Percentiles rank a stretch among this genome's conserved stretches.
Conservation (phyloP, 2,113 vertebrate genomes). For the Tichodroma muraria region DNA sequence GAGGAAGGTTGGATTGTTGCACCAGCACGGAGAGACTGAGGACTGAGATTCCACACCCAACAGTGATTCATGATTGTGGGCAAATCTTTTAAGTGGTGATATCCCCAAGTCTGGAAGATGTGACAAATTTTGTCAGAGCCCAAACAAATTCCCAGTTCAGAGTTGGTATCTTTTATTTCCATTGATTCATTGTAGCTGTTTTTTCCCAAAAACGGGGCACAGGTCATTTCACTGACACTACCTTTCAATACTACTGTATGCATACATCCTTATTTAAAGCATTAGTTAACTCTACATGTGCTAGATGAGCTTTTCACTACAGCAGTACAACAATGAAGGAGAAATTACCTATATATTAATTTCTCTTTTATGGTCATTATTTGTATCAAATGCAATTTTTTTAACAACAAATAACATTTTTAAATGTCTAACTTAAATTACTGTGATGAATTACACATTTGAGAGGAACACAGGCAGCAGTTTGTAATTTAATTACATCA, state of each 20-base stretch:
- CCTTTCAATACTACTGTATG: background rate
- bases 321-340: background rate
- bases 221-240: background rate
- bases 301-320: rapidly evolving
- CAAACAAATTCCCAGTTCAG: background rate
- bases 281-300: background rate
- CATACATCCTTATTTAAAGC: background rate
- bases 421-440: background rate
- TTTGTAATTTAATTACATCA: background rate
- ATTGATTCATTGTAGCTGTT: background rate
- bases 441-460: background rate
- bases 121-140: background rate
- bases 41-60: background rate
- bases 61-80: rapidly evolving
- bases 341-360: background rate
- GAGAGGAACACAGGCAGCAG: background rate
- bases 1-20: background rate
- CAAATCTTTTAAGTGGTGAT: rapidly evolving
- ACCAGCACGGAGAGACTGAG: rapidly evolving
- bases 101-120: too few relatives aligned
- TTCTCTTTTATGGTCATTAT: background rate
- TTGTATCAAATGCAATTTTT: background rate
- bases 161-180: background rate
- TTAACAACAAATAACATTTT: background rate
- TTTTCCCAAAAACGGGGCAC: background rate